Conservation (phyloP, 1,140 invertebrate genomes). For the Caligus rogercresseyi region DNA sequence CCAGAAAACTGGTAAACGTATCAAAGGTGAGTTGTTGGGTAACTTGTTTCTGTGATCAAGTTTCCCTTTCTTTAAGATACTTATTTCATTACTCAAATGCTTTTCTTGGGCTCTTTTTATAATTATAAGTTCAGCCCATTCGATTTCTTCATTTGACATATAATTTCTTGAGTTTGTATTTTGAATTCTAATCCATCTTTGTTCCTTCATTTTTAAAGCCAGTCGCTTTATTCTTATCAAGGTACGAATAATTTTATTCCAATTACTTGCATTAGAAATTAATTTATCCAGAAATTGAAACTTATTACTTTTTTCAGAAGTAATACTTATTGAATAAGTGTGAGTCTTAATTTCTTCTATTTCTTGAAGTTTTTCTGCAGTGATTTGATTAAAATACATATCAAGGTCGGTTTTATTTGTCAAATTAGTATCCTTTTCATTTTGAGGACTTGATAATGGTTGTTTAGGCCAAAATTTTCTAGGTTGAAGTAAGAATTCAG, state of each 20-base stretch:
- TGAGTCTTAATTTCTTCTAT: not conserved
- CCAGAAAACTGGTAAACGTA: constrained; percentile 5
- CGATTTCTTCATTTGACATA: not conserved
- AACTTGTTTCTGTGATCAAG: not conserved
- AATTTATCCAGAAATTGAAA: not conserved
- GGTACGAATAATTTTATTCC: not conserved
- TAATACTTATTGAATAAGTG: not conserved
- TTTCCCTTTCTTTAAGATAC: not conserved
- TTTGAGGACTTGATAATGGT: not conserved
- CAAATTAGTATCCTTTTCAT: not conserved
- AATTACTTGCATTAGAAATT: not conserved
- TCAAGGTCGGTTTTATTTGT: not conserved
- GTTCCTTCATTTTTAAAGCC: not conserved
- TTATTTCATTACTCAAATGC: not conserved
- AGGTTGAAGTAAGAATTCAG: not conserved
- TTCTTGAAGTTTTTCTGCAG: not conserved
- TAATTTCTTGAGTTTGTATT: not conserved
- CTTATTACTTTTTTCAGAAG: not conserved
- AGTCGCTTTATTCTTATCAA: not conserved
- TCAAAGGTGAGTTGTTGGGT: not conserved
- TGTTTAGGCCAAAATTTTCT: not conserved
- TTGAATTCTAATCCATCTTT: not conserved
- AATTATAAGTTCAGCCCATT: not conserved
- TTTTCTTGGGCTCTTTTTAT: not conserved
- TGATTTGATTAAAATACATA: constrained; percentile 9